A percentile compares a stretch with the other conserved stretches of the same genome.
phyloP scores from a whole-genome alignment of 2,113 vertebrate species.

The Raja brachyura region DNA sequence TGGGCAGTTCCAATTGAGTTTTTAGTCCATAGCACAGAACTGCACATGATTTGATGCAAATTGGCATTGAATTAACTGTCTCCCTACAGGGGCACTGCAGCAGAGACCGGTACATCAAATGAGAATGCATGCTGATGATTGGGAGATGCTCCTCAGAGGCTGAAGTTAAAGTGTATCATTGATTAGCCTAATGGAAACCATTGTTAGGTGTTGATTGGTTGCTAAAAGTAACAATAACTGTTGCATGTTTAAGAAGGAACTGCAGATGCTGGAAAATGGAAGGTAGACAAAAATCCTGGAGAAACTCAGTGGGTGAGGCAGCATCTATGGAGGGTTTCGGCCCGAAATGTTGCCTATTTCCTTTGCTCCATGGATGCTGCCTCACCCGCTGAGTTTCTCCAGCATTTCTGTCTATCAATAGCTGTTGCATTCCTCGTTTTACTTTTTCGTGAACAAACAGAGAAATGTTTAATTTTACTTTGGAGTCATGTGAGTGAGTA shows the following conservation, averaged over 20 bases:
- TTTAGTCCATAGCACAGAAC: slow-evolving; percentile 16
- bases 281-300: too few species aligned
- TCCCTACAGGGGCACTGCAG: slow-evolving; percentile 9
- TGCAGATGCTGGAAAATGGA: too few species aligned
- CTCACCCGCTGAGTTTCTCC: too few species aligned
- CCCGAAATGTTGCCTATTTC: too few species aligned
- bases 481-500: too few species aligned
- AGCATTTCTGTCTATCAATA: not conserved
- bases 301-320: too few species aligned
- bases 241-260: too few species aligned
- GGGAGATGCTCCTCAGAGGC: slow-evolving; percentile 13
- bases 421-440: not conserved
- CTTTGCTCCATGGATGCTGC: too few species aligned
- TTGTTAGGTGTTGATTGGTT: not conserved
- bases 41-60: slow-evolving; percentile 32
- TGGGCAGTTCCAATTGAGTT: slow-evolving; percentile 23
- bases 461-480: slow-evolving; percentile 12
- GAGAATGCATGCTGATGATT: not conserved
- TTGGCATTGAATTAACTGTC: slow-evolving; percentile 28
- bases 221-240: not conserved
- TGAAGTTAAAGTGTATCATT: not conserved
- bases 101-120: slow-evolving; percentile 11
- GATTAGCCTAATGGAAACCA: not conserved
- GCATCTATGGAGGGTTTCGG: too few species aligned
- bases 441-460: not conserved